Evolutionary conservation across 2,888 invertebrate species (phyloP).

Genomic region (Amitus sp.): DNA sequence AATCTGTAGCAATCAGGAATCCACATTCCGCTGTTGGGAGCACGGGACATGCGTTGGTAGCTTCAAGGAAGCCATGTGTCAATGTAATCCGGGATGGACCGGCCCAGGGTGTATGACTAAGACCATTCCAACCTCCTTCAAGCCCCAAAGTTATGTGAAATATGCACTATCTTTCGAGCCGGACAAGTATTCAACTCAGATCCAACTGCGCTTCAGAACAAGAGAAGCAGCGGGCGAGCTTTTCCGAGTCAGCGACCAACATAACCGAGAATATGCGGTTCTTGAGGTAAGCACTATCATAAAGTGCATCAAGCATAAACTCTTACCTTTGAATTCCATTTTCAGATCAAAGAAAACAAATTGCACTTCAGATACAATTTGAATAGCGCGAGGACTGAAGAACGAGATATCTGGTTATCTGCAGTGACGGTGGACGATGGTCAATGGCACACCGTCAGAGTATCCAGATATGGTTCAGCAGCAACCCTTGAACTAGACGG

Average conservation of each 20-base stretch:
- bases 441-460: slow-evolving; percentile 95
- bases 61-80: slow-evolving; percentile 88
- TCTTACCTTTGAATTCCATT: no score
- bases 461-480: slow-evolving; percentile 91
- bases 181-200: slow-evolving; percentile 89
- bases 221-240: slow-evolving; percentile 93
- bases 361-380: slow-evolving; percentile 93
- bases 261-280: slow-evolving; percentile 93
- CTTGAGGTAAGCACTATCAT: slow-evolving; percentile 70
- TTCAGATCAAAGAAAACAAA: slow-evolving; percentile 86
- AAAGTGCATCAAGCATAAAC: no score
- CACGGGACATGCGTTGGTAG: slow-evolving; percentile 95
- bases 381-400: slow-evolving; percentile 90
- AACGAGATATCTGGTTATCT: slow-evolving; percentile 89
- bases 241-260: slow-evolving; percentile 93
- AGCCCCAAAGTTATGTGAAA: slow-evolving; percentile 95
- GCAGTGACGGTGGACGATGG: slow-evolving; percentile 93
- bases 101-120: slow-evolving; percentile 88
- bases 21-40: slow-evolving; percentile 88
- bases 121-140: slow-evolving; percentile 91
- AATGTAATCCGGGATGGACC: slow-evolving; percentile 95
- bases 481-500: slow-evolving; percentile 94
- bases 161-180: slow-evolving; percentile 95
- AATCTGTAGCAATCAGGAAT: slow-evolving; percentile 87
- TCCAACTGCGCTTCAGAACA: slow-evolving; percentile 93